Base-by-base conservation (phyloP, 2,888 invertebrate species). In the Dicycla oo region DNA sequence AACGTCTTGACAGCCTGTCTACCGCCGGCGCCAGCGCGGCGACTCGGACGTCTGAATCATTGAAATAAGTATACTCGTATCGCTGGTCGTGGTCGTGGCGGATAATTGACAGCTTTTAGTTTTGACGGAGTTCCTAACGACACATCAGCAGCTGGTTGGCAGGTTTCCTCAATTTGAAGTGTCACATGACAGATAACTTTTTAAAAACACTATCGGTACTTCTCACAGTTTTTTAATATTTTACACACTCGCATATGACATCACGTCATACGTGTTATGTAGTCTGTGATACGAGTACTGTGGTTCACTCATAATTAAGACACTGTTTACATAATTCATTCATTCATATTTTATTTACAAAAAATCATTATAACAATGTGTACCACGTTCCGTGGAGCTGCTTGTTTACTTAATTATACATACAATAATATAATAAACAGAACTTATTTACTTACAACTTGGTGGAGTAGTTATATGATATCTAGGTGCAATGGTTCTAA, bases 1-100 rank as follows among this genome's bases (percentile, higher is more conserved):
- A 49, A 1, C 6, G 80, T 78, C 63, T 53, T 43, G 86, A 76
- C 86, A 83, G 63, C 38, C 26, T 53, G 81, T 76, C 73, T 60
- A 20, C 70, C 26, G 51, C 15, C 8, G 30, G 5, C n/a, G n/a
- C n/a, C n/a, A n/a, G n/a, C n/a, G n/a, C 34, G 8, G n/a, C 11
- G 26, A 11, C 43, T 26, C 38, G 7, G 26, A 4, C 51, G 20
- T 30, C 47, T 13, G 23, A 30, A 8, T 38, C 20, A 18, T 13
- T 60, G 18, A 43, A 26, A 73, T 20, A 49, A 43, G n/a, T n/a
- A n/a, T n/a, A n/a, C n/a, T n/a, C n/a, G n/a, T n/a, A 54, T 78
- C 30, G 30, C 45, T 6, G 26, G 40, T 10, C 23, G 18, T 45
- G 45, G 18, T 45, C 15, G 53, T 8, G 53, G 51, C 23, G 15